A percentile compares a stretch with the other conserved stretches of the same genome.
Conservation (phyloP, 1,140 invertebrate genomes). For the Eubasilissa regina region DNA sequence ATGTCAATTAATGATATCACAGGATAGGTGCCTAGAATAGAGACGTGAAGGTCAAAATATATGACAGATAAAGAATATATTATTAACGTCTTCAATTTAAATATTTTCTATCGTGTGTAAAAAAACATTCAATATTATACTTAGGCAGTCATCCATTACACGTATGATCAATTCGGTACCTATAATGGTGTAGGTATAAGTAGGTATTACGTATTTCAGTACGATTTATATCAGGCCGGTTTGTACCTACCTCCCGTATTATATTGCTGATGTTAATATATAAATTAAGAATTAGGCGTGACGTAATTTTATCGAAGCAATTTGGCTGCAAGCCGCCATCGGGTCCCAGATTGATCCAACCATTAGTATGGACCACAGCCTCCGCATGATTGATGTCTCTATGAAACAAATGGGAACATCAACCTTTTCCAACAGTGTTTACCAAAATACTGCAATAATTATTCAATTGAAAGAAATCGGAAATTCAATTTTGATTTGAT, state of each 20-base stretch:
- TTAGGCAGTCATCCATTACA: too few relatives aligned
- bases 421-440: conserved; percentile 21
- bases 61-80: too few relatives aligned
- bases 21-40: too few relatives aligned
- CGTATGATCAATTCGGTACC: too few relatives aligned
- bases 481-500: too few relatives aligned
- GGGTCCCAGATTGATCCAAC: conserved; percentile 30
- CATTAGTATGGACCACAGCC: conserved; percentile 18
- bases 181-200: too few relatives aligned
- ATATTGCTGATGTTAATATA: conserved; percentile 47
- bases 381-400: conserved; percentile 54
- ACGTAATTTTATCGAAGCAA: conserved; percentile 45
- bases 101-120: too few relatives aligned
- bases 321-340: conserved; percentile 25
- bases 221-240: not conserved
- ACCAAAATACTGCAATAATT: not conserved
- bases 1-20: too few relatives aligned
- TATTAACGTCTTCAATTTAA: too few relatives aligned
- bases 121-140: too few relatives aligned
- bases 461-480: not conserved
- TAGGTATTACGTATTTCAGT: too few relatives aligned
- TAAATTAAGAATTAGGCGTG: conserved; percentile 55
- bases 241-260: not conserved
- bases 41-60: too few relatives aligned
- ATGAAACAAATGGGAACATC: conserved; percentile 37